These are phyloP conservation scores for Distichodus sexfasciatus DNA, from an alignment of 2,797 vertebrate genomes.

Conservation along the genomic window DNA sequence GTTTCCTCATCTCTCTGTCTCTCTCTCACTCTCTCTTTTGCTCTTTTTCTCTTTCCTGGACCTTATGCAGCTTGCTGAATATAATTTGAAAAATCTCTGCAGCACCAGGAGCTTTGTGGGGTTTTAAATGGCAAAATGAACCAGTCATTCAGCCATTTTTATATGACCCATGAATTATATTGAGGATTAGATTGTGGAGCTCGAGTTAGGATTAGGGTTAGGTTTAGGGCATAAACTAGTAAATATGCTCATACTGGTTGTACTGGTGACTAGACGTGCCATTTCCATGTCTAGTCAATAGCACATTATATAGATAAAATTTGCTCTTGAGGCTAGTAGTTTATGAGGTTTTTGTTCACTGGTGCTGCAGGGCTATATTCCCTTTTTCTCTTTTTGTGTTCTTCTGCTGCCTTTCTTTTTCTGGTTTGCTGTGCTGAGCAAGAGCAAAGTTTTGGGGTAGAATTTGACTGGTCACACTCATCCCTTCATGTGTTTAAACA, in stretches of 20 bases:
- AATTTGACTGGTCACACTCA: conserved; percentile 36
- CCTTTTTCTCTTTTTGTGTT: not conserved
- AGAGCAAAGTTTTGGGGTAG: conserved; percentile 5
- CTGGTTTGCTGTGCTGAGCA: conserved; percentile 20
- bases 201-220: too few relatives aligned
- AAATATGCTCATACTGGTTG: not conserved
- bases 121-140: conserved; percentile 12
- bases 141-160: not conserved
- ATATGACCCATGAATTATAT: not conserved
- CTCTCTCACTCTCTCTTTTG: conserved; percentile 55
- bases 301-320: not conserved
- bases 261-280: not conserved
- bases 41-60: conserved; percentile 53
- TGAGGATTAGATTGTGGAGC: too few relatives aligned
- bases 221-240: conserved; percentile 13
- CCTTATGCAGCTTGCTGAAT: conserved; percentile 60
- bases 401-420: conserved; percentile 23
- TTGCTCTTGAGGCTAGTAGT: conserved; percentile 22
- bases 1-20: conserved; percentile 63
- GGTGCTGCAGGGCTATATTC: conserved; percentile 60
- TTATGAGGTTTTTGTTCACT: conserved; percentile 42
- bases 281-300: not conserved
- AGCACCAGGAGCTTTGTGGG: conserved; percentile 50
- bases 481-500: conserved; percentile 14
- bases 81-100: conserved; percentile 56